Conservation (phyloP, 2,888 invertebrate genomes). For the Horisme vitalbata region DNA sequence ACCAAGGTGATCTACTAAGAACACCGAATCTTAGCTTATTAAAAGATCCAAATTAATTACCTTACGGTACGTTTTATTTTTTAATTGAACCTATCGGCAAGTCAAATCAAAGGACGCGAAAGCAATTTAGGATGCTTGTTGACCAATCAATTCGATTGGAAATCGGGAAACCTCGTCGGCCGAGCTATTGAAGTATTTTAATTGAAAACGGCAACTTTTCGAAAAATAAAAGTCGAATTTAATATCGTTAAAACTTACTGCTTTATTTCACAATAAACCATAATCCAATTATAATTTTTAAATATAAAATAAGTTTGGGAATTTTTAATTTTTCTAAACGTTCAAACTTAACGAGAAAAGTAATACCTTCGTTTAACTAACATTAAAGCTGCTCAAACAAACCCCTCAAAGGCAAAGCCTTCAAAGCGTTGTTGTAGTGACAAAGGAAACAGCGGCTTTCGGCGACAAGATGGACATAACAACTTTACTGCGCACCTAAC, state of each 20-base stretch:
- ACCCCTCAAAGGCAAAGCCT: conserved; percentile 17
- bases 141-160: conserved; percentile 27
- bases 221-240: conserved; percentile 5
- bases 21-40: neutral
- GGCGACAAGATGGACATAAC: conserved; percentile 23
- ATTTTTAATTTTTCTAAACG: too few species aligned
- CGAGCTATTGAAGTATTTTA: conserved; percentile 27
- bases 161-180: conserved; percentile 27
- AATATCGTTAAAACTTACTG: too few species aligned
- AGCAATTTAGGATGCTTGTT: conserved; percentile 26
- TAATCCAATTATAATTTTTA: too few species aligned
- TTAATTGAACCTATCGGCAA: conserved; percentile 21
- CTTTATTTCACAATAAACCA: too few species aligned
- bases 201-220: conserved; percentile 27
- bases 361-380: neutral
- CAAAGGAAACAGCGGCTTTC: conserved; percentile 26
- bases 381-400: conserved; percentile 15
- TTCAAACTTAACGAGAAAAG: conserved; percentile 3
- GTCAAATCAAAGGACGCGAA: conserved; percentile 27
- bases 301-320: too few species aligned
- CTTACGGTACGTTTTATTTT: neutral
- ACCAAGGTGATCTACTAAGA: too few species aligned
- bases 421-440: conserved; percentile 12
- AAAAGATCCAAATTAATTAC: neutral
- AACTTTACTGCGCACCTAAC: conserved; percentile 27